Conservation (phyloP, 92 coral and sea anemone genomes). For the Epizoanthus scotinus region DNA sequence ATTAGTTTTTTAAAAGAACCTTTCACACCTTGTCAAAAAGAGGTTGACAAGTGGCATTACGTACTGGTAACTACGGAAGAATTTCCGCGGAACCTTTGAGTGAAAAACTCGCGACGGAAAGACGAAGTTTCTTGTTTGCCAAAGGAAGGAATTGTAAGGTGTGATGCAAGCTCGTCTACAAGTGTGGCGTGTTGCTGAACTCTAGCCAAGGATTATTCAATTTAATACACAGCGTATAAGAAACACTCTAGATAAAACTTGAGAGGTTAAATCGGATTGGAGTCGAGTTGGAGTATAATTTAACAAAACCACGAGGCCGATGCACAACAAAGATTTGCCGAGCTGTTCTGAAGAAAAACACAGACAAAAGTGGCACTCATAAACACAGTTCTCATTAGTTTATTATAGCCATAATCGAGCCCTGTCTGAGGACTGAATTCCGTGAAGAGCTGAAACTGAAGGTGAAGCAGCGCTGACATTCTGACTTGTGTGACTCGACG, state of each 20-base stretch:
- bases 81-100: slow-evolving; percentile 38
- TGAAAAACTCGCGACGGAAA: slow-evolving; percentile 8
- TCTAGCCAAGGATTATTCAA: slow-evolving; percentile 19
- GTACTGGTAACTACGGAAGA: slow-evolving; percentile 21
- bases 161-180: slow-evolving; percentile 11
- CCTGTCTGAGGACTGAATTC: too few species aligned
- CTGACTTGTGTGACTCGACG: background rate
- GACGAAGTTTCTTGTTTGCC: background rate
- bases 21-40: slow-evolving; percentile 36
- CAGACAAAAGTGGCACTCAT: too few species aligned
- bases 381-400: too few species aligned
- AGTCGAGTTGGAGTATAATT: background rate
- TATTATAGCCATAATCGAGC: too few species aligned
- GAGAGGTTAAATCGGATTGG: background rate
- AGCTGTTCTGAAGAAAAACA: too few species aligned
- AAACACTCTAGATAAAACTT: slow-evolving; percentile 1
- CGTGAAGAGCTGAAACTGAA: too few species aligned
- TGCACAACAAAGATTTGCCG: background rate
- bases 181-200: slow-evolving; percentile 10
- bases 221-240: slow-evolving; percentile 12
- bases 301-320: too few species aligned
- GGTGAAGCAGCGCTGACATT: too few species aligned
- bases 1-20: slow-evolving; percentile 14
- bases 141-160: slow-evolving; percentile 15
- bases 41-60: background rate